Conservation (phyloP, 2,113 vertebrate genomes). For the Oncorhynchus nerka region DNA sequence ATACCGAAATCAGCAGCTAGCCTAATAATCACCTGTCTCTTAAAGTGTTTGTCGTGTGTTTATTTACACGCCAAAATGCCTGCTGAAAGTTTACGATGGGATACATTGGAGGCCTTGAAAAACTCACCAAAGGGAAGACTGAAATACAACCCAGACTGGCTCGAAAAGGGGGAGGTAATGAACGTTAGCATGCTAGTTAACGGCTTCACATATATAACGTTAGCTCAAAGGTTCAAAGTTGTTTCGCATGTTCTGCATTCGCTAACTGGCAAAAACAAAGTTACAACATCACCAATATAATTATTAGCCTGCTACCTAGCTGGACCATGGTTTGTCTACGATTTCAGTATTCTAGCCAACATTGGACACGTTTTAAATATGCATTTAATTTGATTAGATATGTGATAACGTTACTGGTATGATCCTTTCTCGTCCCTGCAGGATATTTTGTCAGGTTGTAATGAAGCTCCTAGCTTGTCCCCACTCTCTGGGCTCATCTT, state of each 20-base stretch:
- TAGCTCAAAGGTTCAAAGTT: neutral
- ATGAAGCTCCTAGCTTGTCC: slow-evolving; percentile 59
- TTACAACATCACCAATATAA: no score
- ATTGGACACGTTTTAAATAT: no score
- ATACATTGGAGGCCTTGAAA: slow-evolving; percentile 69
- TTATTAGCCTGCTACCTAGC: no score
- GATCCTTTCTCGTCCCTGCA: slow-evolving; percentile 31
- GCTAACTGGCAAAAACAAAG: no score
- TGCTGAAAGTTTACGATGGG: slow-evolving; percentile 62
- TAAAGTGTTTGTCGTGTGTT: neutral
- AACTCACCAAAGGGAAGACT: slow-evolving; percentile 71
- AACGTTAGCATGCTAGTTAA: neutral
- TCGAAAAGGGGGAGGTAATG: slow-evolving; percentile 67
- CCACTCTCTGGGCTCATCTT: slow-evolving; percentile 55
- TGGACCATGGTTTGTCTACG: no score
- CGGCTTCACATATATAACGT: no score
- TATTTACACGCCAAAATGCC: slow-evolving; percentile 54
- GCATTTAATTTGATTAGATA: no score
- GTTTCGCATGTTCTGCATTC: no score
- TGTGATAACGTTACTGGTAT: no score
- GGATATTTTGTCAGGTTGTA: slow-evolving; percentile 67
- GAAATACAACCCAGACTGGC: slow-evolving; percentile 61
- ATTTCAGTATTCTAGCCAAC: no score
- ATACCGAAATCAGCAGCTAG: neutral
- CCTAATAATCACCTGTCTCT: neutral